Conservation (phyloP, 2,888 invertebrate genomes). For the Monochamus alternatus region DNA sequence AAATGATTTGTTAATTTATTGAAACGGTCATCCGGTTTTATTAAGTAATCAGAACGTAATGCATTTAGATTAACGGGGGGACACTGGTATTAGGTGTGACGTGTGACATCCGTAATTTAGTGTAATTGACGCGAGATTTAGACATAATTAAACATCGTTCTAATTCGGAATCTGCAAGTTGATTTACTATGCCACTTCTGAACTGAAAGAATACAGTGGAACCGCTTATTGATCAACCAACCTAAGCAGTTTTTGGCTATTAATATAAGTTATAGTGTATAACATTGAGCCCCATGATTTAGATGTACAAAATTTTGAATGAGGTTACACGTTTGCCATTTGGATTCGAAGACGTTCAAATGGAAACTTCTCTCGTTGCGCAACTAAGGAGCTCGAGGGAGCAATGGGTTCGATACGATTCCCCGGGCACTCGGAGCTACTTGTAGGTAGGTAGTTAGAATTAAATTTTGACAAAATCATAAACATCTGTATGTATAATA, state of each 20-base stretch:
- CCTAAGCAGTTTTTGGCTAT: too few relatives aligned
- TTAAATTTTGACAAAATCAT: constrained; percentile 51
- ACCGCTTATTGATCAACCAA: too few relatives aligned
- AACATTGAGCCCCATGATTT: too few relatives aligned
- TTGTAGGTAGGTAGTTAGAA: constrained; percentile 33
- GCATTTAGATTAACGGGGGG: background rate
- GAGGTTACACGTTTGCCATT: too few relatives aligned
- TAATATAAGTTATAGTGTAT: too few relatives aligned
- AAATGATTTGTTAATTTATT: background rate
- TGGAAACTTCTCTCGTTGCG: too few relatives aligned
- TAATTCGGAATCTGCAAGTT: too few relatives aligned
- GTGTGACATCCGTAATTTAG: background rate
- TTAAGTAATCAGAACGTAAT: background rate
- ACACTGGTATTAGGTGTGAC: background rate
- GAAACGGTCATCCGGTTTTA: background rate
- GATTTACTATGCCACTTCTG: too few relatives aligned
- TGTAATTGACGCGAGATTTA: background rate
- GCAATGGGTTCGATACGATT: constrained; percentile 17
- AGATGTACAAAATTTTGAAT: too few relatives aligned
- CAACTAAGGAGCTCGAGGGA: background rate
- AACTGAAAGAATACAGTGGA: too few relatives aligned
- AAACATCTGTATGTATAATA: constrained; percentile 48
- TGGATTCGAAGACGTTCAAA: too few relatives aligned
- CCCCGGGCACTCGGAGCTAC: constrained; percentile 8
- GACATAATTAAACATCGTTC: background rate